Evolutionary conservation across 2,113 vertebrate species (phyloP), one percentile per base, ranked within the genome.

Genomic region (Neotoma lepida): DNA sequence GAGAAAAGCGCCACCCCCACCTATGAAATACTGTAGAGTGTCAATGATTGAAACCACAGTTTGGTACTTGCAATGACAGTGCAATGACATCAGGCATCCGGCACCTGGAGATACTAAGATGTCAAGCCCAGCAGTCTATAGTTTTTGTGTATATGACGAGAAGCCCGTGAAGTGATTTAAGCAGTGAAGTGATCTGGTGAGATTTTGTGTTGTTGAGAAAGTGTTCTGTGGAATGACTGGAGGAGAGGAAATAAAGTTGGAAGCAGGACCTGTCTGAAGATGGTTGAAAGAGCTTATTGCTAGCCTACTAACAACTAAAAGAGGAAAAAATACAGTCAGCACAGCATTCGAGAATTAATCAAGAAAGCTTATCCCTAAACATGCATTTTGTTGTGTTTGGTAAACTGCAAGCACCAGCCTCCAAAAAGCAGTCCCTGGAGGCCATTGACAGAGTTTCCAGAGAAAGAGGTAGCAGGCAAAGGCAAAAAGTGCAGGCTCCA

Each of bases 331-430:
- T 39, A 80, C 73, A 97, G 51, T 95, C 44, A 70, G 84, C 88
- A 95, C 44, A 70, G 87, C 86, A 95, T 46, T 84, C 87, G 44
- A 94, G 58, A 85, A 95, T 93, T 96, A 95, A 94, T n/a, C 90
- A 73, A 93, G 89, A 97, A 97, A 97, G 61, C 9, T 35, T 95
- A 95, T 93, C 74, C 61, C 39, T 14, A 96, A 97, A 95, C 68
- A 74, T 4, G 0, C 7, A 54, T 95, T 95, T 94, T 95, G 73
- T 91, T 94, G 86, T 95, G 73, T 97, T 97, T 96, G 94, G 82
- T 94, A 96, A 96, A 95, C 82, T 89, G 41, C 94, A 93, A 80
- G 63, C 74, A 89, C 66, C n/a, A 86, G 71, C 54, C 74, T 89
- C 87, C 93, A 97, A 82, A 91, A 95, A 94, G 63, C 84, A 44